Evolutionary conservation across 2,888 invertebrate genomes (phyloP).

Genomic region (Bugulina stolonifera): DNA sequence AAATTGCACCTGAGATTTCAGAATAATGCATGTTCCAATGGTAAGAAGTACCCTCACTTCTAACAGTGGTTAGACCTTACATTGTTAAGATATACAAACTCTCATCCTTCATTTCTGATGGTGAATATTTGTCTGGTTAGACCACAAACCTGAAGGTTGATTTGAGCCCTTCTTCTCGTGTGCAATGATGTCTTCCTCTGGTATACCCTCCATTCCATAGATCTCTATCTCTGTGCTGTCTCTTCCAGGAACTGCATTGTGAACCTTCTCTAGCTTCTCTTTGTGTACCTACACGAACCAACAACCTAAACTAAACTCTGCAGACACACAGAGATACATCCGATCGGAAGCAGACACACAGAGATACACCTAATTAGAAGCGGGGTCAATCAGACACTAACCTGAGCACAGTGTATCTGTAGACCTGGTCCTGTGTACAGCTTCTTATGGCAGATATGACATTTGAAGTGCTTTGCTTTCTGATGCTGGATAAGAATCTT

Average conservation of each 20-base stretch:
- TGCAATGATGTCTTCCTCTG: slow-evolving; percentile 84
- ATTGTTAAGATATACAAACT: too few relatives aligned
- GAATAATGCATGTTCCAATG: too few relatives aligned
- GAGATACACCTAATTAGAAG: too few relatives aligned
- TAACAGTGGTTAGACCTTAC: too few relatives aligned
- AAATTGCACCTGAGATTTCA: too few relatives aligned
- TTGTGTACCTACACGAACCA: slow-evolving; percentile 78
- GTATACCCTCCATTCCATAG: slow-evolving; percentile 99
- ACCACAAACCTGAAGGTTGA: slow-evolving; percentile 7
- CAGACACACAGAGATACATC: too few relatives aligned
- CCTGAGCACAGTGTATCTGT: slow-evolving; percentile 99
- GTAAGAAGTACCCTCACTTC: too few relatives aligned
- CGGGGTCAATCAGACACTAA: too few relatives aligned
- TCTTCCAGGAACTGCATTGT: slow-evolving; percentile 92
- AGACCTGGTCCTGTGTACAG: slow-evolving; percentile 95
- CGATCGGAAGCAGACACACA: background rate
- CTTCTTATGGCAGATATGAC: slow-evolving; percentile 99
- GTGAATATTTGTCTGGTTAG: too few relatives aligned
- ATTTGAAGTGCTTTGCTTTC: slow-evolving; percentile 99
- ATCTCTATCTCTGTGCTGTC: slow-evolving; percentile 99
- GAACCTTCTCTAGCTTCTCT: slow-evolving; percentile 98
- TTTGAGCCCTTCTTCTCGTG: slow-evolving; percentile 75
- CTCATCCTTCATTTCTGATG: too few relatives aligned
- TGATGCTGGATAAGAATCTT: slow-evolving; percentile 99
- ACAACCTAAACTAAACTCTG: too few relatives aligned